Evolutionary conservation across 2,113 vertebrate genomes (phyloP).

Genomic region (Ramphastos sulfuratus): DNA sequence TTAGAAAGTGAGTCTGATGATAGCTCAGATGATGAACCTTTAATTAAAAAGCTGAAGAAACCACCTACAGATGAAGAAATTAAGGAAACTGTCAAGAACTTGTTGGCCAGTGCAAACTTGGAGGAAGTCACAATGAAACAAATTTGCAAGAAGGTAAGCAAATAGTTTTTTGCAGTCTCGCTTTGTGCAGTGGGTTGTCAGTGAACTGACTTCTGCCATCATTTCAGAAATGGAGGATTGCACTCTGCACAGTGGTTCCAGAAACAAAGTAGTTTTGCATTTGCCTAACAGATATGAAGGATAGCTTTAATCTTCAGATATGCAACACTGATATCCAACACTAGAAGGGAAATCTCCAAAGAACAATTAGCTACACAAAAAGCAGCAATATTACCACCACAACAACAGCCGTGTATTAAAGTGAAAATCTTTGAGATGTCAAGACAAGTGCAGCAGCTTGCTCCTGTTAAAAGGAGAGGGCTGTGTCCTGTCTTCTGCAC

Average conservation of each 20-base stretch:
- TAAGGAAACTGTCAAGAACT: conserved; percentile 85
- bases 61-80: conserved; percentile 88
- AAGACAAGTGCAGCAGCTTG: neutral
- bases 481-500: neutral
- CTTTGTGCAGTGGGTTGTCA: neutral
- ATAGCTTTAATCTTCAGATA: neutral
- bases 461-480: neutral
- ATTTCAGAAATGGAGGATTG: neutral
- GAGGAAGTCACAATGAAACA: conserved; percentile 98
- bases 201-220: neutral
- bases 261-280: neutral
- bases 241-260: neutral
- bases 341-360: neutral
- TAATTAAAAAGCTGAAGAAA: conserved; percentile 92
- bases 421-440: neutral
- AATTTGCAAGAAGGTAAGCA: conserved; percentile 89
- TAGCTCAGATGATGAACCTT: conserved; percentile 91
- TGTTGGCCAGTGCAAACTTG: conserved; percentile 88
- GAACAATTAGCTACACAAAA: neutral
- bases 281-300: neutral
- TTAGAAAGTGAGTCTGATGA: conserved; percentile 84
- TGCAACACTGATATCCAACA: neutral
- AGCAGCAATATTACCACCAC: neutral
- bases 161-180: neutral
- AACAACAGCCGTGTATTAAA: neutral